phyloP scores from a whole-genome alignment of 2,888 invertebrate species.

The Acrocera orbiculus region DNA sequence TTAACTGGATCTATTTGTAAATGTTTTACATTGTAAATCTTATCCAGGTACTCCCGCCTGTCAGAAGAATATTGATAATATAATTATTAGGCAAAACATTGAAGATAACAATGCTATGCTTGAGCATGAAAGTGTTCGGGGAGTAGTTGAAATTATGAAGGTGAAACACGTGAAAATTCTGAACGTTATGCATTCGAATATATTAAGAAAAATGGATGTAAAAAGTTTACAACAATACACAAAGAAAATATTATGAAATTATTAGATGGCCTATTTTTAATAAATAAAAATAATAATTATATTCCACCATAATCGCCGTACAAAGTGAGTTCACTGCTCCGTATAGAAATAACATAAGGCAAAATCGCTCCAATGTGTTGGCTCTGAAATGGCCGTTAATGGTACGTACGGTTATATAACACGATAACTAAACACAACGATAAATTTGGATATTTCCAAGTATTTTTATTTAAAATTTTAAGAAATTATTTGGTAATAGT shows the following conservation, averaged over 20 bases:
- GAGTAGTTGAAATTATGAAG: constrained; percentile 93
- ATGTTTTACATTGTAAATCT: constrained; percentile 81
- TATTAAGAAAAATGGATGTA: constrained; percentile 64
- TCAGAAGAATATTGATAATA: constrained; percentile 74
- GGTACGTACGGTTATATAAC: too few species aligned
- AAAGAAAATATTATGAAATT: constrained; percentile 99
- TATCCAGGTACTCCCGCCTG: constrained; percentile 66
- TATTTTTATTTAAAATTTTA: too few species aligned
- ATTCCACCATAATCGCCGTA: too few species aligned
- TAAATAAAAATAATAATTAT: too few species aligned
- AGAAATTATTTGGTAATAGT: too few species aligned
- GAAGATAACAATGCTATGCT: constrained; percentile 97
- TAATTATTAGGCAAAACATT: constrained; percentile 84
- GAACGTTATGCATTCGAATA: constrained; percentile 89
- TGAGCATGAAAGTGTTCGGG: constrained; percentile 84
- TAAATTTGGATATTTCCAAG: too few species aligned
- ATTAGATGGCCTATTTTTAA: constrained; percentile 94
- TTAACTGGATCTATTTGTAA: constrained; percentile 84
- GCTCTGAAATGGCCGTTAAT: too few species aligned
- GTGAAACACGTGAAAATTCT: constrained; percentile 76
- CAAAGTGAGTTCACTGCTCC: too few species aligned
- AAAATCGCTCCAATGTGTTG: too few species aligned
- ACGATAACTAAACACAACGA: too few species aligned
- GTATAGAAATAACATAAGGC: too few species aligned
- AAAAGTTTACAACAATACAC: constrained; percentile 93